phyloP scores from a whole-genome alignment of 2,888 invertebrate genomes.

The Notodonta dromedarius region DNA sequence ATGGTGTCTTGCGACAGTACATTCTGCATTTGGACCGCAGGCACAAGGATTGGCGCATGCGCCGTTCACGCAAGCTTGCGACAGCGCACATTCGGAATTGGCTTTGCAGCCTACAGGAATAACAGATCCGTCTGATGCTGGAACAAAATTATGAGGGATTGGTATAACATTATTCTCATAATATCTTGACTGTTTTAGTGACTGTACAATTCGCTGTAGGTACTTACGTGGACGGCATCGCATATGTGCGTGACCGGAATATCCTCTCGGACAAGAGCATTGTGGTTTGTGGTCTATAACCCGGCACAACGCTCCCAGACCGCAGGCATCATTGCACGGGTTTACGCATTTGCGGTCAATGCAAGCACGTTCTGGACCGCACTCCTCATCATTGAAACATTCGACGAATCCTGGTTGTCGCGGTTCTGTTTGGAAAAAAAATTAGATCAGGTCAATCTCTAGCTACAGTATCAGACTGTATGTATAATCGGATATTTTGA shows the following conservation, averaged over 20 bases:
- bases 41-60: conserved; percentile 93
- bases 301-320: conserved; percentile 92
- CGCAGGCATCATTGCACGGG: conserved; percentile 92
- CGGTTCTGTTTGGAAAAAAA: conserved; percentile 60
- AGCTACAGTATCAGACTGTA: neutral
- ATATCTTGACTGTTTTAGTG: neutral
- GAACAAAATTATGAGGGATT: conserved; percentile 33
- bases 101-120: conserved; percentile 88
- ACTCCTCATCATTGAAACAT: conserved; percentile 92
- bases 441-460: conserved; percentile 16
- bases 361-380: conserved; percentile 89
- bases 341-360: conserved; percentile 90
- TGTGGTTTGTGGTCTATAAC: conserved; percentile 89
- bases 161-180: neutral
- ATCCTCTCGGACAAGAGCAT: conserved; percentile 92
- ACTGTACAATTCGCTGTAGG: neutral
- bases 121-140: conserved; percentile 83
- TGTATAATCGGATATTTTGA: neutral
- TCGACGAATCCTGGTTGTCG: conserved; percentile 81
- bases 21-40: conserved; percentile 93
- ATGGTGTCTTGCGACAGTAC: conserved; percentile 92
- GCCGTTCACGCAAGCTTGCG: conserved; percentile 93
- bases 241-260: conserved; percentile 88
- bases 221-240: conserved; percentile 92
- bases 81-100: conserved; percentile 91